These are phyloP conservation scores for Clarias platycephalus DNA, from an alignment of 2,797 vertebrate genomes.

Conservation along the genomic window DNA sequence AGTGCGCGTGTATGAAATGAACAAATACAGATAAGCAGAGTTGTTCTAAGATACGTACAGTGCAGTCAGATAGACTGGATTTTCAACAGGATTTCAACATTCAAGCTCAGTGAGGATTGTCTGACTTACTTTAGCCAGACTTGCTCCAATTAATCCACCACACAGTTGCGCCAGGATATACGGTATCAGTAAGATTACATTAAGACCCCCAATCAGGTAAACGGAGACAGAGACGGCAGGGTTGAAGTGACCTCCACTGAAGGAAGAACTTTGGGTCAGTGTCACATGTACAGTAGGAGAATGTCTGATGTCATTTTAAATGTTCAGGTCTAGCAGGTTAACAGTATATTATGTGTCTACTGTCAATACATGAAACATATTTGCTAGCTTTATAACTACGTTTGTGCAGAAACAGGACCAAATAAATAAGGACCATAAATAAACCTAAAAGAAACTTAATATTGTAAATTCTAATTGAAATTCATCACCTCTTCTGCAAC, in stretches of 20 bases:
- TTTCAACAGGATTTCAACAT: not conserved
- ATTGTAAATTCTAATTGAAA: not conserved
- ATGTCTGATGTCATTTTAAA: not conserved
- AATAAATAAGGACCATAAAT: not conserved
- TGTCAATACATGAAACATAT: not conserved
- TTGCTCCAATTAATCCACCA: slow-evolving; percentile 79
- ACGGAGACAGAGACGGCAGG: slow-evolving; percentile 78
- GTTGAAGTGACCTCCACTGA: slow-evolving; percentile 86
- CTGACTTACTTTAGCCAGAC: slow-evolving; percentile 78
- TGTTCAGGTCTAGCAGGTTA: not conserved
- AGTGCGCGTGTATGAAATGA: not conserved
- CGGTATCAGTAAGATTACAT: slow-evolving; percentile 73
- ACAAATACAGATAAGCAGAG: slow-evolving; percentile 38
- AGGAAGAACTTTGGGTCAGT: not conserved
- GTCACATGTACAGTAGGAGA: not conserved
- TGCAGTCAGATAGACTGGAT: not conserved
- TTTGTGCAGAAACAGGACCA: not conserved
- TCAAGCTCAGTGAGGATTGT: not conserved
- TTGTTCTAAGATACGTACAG: slow-evolving; percentile 3
- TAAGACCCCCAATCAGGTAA: slow-evolving; percentile 78
- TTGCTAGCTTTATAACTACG: not conserved
- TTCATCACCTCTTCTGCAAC: not conserved
- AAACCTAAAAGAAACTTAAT: not conserved
- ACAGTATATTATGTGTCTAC: not conserved
- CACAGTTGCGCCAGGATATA: slow-evolving; percentile 80